A percentile compares a stretch with the other conserved stretches of the same genome.
Conservation (phyloP, 2,113 vertebrate genomes). For the Muntiacus reevesi region DNA sequence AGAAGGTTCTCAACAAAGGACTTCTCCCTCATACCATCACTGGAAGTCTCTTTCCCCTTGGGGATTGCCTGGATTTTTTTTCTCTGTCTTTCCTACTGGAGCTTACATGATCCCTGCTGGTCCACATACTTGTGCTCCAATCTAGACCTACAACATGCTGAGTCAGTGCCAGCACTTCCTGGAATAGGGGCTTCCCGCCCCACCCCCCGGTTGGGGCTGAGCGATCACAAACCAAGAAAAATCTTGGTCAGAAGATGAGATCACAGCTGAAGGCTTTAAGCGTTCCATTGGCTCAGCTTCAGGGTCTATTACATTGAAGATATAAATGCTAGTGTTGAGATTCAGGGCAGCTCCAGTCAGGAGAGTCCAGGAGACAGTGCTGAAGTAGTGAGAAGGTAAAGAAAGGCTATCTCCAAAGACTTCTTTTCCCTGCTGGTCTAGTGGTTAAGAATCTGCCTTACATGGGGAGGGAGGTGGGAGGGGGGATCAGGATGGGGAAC, state of each 20-base stretch:
- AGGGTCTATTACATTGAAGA: background rate
- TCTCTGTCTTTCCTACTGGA: background rate
- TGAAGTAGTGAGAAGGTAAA: background rate
- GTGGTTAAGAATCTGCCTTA: background rate
- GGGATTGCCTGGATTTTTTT: background rate
- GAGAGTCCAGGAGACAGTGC: background rate
- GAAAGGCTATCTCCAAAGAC: background rate
- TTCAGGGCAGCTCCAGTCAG: background rate
- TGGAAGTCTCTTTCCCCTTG: background rate
- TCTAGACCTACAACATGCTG: background rate
- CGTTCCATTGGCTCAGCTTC: background rate
- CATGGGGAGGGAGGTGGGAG: too few species aligned
- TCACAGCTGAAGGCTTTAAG: constrained; percentile 9
- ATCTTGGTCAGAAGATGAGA: constrained; percentile 19
- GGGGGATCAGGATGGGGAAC: too few species aligned
- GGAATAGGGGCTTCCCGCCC: background rate
- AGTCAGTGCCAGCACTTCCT: constrained; percentile 25
- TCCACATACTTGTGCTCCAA: background rate
- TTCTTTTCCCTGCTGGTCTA: background rate
- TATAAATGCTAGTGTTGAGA: background rate
- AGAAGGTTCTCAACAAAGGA: background rate
- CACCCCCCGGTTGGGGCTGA: background rate
- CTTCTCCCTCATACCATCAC: background rate
- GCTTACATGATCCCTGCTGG: background rate
- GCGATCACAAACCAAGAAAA: constrained; percentile 33